Conservation (phyloP, 1,140 invertebrate species). For the Ips nitidus region DNA sequence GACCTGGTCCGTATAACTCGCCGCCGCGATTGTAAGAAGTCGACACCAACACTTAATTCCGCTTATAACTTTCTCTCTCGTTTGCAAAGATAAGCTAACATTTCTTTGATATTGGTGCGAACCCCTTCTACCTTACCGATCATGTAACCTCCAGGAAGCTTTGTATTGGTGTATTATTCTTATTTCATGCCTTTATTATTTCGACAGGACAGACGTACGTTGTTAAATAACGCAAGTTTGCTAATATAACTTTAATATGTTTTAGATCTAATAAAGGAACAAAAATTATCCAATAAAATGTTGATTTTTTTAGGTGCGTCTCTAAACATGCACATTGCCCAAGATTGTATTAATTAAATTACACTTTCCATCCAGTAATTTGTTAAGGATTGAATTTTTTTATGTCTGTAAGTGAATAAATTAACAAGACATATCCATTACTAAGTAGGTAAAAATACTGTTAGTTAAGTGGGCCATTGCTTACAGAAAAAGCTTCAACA, state of each 20-base stretch:
- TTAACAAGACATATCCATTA: no score
- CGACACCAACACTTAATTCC: slow-evolving; percentile 19
- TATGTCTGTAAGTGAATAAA: no score
- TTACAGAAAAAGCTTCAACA: no score
- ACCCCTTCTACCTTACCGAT: slow-evolving; percentile 25
- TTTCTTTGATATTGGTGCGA: slow-evolving; percentile 39
- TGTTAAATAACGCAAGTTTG: slow-evolving; percentile 21
- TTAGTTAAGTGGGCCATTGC: no score
- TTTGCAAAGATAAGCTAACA: slow-evolving; percentile 30
- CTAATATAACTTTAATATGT: not conserved
- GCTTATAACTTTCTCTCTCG: slow-evolving; percentile 38
- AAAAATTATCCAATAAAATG: not conserved
- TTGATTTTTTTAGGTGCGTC: not conserved
- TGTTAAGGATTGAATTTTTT: no score
- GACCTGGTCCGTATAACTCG: not conserved
- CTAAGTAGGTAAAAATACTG: no score
- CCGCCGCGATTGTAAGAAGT: slow-evolving; percentile 12
- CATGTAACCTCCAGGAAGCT: slow-evolving; percentile 37
- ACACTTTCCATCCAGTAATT: no score
- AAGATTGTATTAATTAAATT: not conserved
- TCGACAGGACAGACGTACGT: slow-evolving; percentile 13
- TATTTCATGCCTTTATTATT: slow-evolving; percentile 17
- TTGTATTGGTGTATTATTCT: slow-evolving; percentile 16
- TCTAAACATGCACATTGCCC: not conserved
- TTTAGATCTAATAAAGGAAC: not conserved